Evolutionary conservation across 2,797 vertebrate genomes (phyloP).

Genomic region (Sylvia borin): DNA sequence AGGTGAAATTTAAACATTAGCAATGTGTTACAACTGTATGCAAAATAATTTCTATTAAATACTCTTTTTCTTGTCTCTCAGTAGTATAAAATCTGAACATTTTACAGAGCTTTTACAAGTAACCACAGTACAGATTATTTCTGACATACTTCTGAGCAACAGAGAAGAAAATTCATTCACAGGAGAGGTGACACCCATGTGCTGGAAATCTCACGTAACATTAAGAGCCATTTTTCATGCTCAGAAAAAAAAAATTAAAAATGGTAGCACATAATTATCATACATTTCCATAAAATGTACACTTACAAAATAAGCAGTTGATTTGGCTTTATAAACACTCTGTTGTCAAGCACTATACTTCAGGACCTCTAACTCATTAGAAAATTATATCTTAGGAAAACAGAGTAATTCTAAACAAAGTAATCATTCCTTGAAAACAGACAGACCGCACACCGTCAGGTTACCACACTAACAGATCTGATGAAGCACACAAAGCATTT

Average conservation of each 20-base stretch:
- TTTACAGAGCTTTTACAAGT: not conserved
- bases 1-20: not conserved
- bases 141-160: not conserved
- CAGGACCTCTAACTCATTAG: not conserved
- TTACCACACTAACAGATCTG: not conserved
- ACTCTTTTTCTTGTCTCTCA: not conserved
- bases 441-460: not conserved
- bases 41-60: not conserved
- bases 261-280: not conserved
- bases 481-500: not conserved
- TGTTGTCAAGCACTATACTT: not conserved
- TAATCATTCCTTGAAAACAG: not conserved
- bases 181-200: not conserved
- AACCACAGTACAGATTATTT: not conserved
- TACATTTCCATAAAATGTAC: not conserved
- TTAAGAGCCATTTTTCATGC: not conserved
- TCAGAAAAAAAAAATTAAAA: not conserved
- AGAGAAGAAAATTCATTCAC: not conserved
- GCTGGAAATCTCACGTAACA: not conserved
- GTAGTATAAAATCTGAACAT: not conserved
- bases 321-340: not conserved
- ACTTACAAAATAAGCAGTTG: not conserved
- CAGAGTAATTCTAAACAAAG: not conserved
- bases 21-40: not conserved
- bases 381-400: not conserved